phyloP scores from a whole-genome alignment of 2,888 invertebrate genomes.

The Apamea crenata region DNA sequence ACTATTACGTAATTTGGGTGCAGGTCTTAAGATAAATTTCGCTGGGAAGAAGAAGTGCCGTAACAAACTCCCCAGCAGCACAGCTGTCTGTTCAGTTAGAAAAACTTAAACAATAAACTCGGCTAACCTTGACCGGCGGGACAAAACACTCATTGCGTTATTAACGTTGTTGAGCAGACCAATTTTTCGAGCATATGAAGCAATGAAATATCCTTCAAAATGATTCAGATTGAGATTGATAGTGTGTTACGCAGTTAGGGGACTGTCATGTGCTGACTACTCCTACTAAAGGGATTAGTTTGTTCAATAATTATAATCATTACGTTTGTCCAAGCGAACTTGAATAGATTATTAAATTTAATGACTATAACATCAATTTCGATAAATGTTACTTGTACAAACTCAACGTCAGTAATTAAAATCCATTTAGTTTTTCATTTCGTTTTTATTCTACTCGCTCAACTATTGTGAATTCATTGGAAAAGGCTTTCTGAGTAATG shows the following conservation, averaged over 20 bases:
- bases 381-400: constrained; percentile 3
- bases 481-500: constrained; percentile 68
- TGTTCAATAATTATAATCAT: neutral
- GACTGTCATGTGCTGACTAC: neutral
- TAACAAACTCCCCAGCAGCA: too few relatives aligned
- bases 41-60: too few relatives aligned
- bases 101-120: too few relatives aligned
- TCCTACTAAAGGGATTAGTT: neutral
- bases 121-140: too few relatives aligned
- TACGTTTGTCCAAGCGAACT: neutral
- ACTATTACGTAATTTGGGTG: neutral
- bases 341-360: constrained; percentile 7
- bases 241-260: too few relatives aligned
- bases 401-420: constrained; percentile 52
- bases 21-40: neutral
- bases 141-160: too few relatives aligned
- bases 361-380: constrained; percentile 28
- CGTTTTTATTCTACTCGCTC: constrained; percentile 43
- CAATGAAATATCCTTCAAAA: too few relatives aligned
- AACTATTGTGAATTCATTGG: constrained; percentile 63
- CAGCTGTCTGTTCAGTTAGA: too few relatives aligned
- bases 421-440: constrained; percentile 55
- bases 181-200: too few relatives aligned
- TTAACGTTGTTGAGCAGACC: too few relatives aligned
- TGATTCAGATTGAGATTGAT: too few relatives aligned